phyloP scores from a whole-genome alignment of 2,888 invertebrate genomes.

The Pogonocherus hispidulus region DNA sequence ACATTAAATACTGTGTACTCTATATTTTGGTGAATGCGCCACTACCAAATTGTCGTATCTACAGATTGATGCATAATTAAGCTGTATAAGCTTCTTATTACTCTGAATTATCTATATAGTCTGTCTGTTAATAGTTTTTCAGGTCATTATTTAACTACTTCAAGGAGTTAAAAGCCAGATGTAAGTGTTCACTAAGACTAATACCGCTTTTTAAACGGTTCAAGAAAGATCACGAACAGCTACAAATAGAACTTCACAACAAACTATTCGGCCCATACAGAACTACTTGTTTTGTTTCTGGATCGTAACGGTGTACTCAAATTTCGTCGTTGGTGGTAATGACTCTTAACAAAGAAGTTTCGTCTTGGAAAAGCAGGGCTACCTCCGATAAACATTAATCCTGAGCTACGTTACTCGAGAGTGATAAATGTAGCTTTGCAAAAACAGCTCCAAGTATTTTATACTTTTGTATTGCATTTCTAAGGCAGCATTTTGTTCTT shows the following conservation, averaged over 20 bases:
- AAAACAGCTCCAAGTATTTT: neutral
- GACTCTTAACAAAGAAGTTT: constrained; percentile 6
- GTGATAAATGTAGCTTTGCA: neutral
- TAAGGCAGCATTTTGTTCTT: neutral
- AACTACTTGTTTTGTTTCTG: constrained; percentile 3
- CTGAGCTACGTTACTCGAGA: neutral
- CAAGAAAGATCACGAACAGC: neutral
- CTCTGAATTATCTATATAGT: neutral
- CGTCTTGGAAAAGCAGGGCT: constrained; percentile 6
- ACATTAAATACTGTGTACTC: no score
- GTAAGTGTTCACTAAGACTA: constrained; percentile 1
- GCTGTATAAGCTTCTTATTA: neutral
- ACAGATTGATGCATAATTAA: neutral
- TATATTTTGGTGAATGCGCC: neutral
- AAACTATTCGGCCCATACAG: neutral
- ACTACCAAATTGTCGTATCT: neutral
- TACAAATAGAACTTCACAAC: constrained; percentile 4
- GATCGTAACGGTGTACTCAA: neutral
- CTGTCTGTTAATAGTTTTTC: neutral
- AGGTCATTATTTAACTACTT: neutral
- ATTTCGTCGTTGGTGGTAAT: constrained; percentile 1
- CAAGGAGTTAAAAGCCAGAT: neutral
- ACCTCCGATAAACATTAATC: constrained; percentile 2
- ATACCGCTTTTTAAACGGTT: neutral
- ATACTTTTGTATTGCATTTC: neutral